Evolutionary conservation across 2,888 invertebrate genomes (phyloP), one percentile per base, ranked within the genome.

Genomic region (Pardosa pseudoannulata): DNA sequence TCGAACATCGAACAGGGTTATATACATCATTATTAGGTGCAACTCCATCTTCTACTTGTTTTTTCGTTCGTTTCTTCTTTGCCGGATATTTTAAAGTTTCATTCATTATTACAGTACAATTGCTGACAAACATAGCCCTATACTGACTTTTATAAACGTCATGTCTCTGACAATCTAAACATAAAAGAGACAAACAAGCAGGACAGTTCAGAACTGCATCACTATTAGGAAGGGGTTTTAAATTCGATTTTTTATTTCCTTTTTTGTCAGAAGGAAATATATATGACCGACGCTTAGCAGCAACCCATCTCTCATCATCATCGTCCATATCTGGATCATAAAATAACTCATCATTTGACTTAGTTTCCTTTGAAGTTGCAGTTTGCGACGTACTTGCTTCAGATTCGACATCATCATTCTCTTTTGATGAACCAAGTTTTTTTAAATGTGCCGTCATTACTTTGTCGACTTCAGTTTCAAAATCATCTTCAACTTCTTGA

Each of bases 201-300:
- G 94, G 94, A 90, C 94, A 94, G 90, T 93, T 93, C 16, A 94
- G 90, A 16, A 93, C 92, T 7, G 93, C 93, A 91, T 94, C 94
- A 90, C 92, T 93, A 46, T 89, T 91, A 1, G 92, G 92, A 13
- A 91, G 89, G 2, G 89, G 89, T 68, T 89, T 90, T 31, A 86
- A 19, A 64, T 72, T 39, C 62, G 9, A 19, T 27, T 70, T 75
- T 41, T 16, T 6, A 32, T 23, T 62, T 2, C n/a, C 27, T 68
- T 46, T 50, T 23, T 31, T 27, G 11, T 23, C 2, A 19, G 81
- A 32, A n/a, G 85, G 81, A 27, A 36, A 83, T 39, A 74, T 88
- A 89, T 92, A 91, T 11, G 90, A 89, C 68, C 91, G 89, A 46
- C 93, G 88, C 87, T 92, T 91, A n/a, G 90, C 89, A 88, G 93